A percentile compares a stretch with the other conserved stretches of the same genome.
Evolutionary conservation across 2,797 vertebrate species (phyloP).

Genomic region (Halcyon leucocephala): DNA sequence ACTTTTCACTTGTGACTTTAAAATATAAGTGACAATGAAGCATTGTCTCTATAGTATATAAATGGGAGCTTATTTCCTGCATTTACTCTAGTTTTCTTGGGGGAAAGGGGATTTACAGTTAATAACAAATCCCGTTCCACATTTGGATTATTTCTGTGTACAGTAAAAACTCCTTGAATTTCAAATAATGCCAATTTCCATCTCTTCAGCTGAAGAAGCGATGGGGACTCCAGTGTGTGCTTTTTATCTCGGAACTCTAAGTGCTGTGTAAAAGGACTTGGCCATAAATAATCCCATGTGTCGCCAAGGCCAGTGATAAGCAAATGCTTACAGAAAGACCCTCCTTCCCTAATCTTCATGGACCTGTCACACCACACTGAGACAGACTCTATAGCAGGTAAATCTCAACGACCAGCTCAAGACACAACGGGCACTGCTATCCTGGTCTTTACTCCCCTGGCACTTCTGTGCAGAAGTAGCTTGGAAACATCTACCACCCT

Average conservation of each 20-base stretch:
- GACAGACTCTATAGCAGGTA: neutral
- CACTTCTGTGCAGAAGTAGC: neutral
- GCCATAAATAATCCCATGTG: conserved; percentile 11
- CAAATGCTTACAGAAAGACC: neutral
- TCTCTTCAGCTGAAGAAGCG: neutral
- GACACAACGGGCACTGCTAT: neutral
- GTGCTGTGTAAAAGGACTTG: neutral
- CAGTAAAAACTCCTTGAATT: conserved; percentile 64
- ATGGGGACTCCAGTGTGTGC: neutral
- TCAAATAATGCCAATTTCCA: conserved; percentile 63
- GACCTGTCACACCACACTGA: neutral
- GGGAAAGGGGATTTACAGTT: conserved; percentile 64
- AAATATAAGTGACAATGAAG: conserved; percentile 39
- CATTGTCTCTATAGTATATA: conserved; percentile 51
- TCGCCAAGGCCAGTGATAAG: neutral
- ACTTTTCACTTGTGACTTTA: conserved; percentile 52
- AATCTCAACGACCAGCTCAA: fast-evolving
- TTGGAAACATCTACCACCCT: neutral
- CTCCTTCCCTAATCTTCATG: neutral
- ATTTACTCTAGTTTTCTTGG: conserved; percentile 62
- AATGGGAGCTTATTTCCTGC: conserved; percentile 56
- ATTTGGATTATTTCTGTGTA: conserved; percentile 64
- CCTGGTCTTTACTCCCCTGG: neutral
- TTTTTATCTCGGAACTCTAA: conserved; percentile 27
- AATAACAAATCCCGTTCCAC: conserved; percentile 61